Conservation (phyloP, 2,888 invertebrate genomes). For the Alitta virens region DNA sequence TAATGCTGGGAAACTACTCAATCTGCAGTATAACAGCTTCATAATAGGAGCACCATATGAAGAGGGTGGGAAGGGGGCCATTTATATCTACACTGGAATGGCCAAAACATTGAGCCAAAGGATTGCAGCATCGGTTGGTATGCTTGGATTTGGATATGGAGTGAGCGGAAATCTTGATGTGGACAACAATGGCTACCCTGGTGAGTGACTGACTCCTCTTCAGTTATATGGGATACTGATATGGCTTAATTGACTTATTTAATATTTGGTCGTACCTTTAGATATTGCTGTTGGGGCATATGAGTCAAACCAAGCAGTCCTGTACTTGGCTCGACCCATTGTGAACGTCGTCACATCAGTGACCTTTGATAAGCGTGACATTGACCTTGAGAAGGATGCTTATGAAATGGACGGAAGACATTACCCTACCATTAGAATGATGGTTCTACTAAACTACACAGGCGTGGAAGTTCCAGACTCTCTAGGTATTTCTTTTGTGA, state of each 20-base stretch:
- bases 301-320: background rate
- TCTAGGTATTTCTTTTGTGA: no score
- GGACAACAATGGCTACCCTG: background rate
- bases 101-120: background rate
- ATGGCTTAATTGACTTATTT: no score
- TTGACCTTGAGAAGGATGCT: no score
- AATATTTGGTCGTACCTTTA: no score
- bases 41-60: slow-evolving; percentile 35
- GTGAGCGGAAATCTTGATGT: background rate
- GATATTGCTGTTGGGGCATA: slow-evolving; percentile 11
- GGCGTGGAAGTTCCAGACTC: no score
- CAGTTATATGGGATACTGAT: no score
- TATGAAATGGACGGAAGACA: no score
- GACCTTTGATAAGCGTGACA: background rate
- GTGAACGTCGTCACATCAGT: background rate
- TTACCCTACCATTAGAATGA: no score
- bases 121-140: background rate
- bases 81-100: slow-evolving; percentile 9
- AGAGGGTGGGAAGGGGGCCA: slow-evolving; percentile 13
- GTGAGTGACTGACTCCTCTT: no score
- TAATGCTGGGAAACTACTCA: no score
- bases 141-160: slow-evolving; percentile 8
- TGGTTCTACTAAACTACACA: no score
- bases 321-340: slow-evolving; percentile 1
- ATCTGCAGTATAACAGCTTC: no score